Percentiles rank a stretch among this genome's conserved stretches.
Conservation (phyloP, 1,140 invertebrate species). For the Colletes latitarsis region DNA sequence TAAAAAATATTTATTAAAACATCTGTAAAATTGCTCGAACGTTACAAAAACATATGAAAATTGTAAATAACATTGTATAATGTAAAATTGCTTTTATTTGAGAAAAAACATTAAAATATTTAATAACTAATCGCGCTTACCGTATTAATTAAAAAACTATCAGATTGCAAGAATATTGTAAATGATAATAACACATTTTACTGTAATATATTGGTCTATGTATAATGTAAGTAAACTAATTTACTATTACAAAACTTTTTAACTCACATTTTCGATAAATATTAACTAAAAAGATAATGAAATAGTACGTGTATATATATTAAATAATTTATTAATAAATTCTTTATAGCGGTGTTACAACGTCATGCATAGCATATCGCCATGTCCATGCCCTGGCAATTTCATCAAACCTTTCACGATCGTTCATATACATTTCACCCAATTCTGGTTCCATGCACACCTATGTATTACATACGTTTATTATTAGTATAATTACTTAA, state of each 20-base stretch:
- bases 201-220: not conserved
- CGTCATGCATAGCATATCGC: slow-evolving; percentile 95
- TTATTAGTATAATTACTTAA: slow-evolving; percentile 19
- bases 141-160: not conserved
- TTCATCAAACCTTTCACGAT: slow-evolving; percentile 89
- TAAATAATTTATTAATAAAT: slow-evolving; percentile 30
- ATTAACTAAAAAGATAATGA: not conserved
- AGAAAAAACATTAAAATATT: too few relatives aligned
- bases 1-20: not conserved
- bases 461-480: slow-evolving; percentile 72
- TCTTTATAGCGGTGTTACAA: slow-evolving; percentile 81
- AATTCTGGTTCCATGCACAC: slow-evolving; percentile 96
- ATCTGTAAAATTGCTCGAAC: not conserved
- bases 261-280: not conserved
- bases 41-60: not conserved
- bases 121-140: too few relatives aligned
- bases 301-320: not conserved
- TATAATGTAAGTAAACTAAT: not conserved
- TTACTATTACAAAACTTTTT: not conserved
- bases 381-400: slow-evolving; percentile 94
- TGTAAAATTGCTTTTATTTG: not conserved
- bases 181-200: not conserved
- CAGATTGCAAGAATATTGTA: not conserved
- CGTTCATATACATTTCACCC: slow-evolving; percentile 89
- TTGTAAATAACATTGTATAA: too few relatives aligned